Evolutionary conservation across 2,113 vertebrate genomes (phyloP), one percentile per base, ranked within the genome.

Genomic region (Pipa parva): DNA sequence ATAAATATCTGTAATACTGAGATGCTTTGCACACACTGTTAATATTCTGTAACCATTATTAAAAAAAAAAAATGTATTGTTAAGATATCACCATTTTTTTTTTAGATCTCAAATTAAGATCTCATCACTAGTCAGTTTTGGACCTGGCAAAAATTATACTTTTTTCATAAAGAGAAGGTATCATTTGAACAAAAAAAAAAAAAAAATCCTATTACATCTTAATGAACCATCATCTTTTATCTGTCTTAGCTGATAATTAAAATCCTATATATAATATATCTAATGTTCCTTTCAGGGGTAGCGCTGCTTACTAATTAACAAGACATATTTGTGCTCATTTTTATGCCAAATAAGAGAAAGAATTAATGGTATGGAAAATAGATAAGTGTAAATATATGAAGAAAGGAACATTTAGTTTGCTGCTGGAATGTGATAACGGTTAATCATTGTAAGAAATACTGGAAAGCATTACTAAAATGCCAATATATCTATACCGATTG

Each of bases 351-450:
- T 27, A 60, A 42, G 13, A 52, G 31, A 59, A 59, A 69, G 31
- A 69, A 51, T 59, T 69, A 66, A 66, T 69, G 56, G 60, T 51
- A 60, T 69, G 56, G 65, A 69, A 69, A 69, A 69, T 52, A 52
- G 65, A 60, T 58, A 68, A 27, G 45, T 59, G 64, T 48, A 26
- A 56, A 63, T 45, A 48, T 46, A 55, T 12, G 21, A 63, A 64
- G 29, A 52, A 59, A 71, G 33, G 52, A 59, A 29, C 31, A 37
- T 59, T 7, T 8, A 59, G 20, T 42, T 25, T 63, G 21, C 25
- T 63, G 24, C 37, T 17, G 26, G 39, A 20, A 10, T 25, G 52
- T 24, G 54, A 69, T 60, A 39, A 10, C 28, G 24, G 20, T 21
- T 50, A 59, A 68, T 59, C 28, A 68, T 45, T 50, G 45, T 17